Conservation (phyloP, 2,888 invertebrate genomes). For the Thecophora atra region DNA sequence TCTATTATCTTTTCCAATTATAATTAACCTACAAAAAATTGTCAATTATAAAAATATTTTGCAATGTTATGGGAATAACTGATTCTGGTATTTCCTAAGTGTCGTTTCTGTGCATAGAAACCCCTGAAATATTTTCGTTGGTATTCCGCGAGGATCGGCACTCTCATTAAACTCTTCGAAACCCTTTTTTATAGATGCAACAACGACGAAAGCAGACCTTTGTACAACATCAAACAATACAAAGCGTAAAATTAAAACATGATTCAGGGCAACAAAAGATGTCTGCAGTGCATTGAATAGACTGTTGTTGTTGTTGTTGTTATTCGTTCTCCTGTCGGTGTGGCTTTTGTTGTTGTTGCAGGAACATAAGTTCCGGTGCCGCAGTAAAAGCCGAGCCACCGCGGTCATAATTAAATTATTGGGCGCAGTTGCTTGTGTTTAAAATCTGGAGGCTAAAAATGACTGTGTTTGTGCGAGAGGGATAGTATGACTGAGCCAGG, state of each 20-base stretch:
- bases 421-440: background rate
- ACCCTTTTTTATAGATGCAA: background rate
- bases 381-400: background rate
- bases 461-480: background rate
- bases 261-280: too few species aligned
- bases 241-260: background rate
- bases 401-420: constrained; percentile 10
- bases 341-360: too few species aligned
- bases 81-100: too few species aligned
- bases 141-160: background rate
- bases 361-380: background rate
- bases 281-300: too few species aligned
- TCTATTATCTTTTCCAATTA: too few species aligned
- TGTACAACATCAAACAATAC: background rate
- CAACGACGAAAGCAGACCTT: background rate
- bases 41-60: too few species aligned
- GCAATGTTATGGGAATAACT: too few species aligned
- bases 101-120: too few species aligned
- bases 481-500: background rate
- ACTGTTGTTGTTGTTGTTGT: too few species aligned
- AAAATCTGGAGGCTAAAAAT: background rate
- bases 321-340: too few species aligned
- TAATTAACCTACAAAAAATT: too few species aligned
- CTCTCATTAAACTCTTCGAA: constrained; percentile 10
- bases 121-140: too few species aligned